Evolutionary conservation across 2,113 vertebrate genomes (phyloP), one percentile per base, ranked within the genome.

Genomic region (Lonchura striata): DNA sequence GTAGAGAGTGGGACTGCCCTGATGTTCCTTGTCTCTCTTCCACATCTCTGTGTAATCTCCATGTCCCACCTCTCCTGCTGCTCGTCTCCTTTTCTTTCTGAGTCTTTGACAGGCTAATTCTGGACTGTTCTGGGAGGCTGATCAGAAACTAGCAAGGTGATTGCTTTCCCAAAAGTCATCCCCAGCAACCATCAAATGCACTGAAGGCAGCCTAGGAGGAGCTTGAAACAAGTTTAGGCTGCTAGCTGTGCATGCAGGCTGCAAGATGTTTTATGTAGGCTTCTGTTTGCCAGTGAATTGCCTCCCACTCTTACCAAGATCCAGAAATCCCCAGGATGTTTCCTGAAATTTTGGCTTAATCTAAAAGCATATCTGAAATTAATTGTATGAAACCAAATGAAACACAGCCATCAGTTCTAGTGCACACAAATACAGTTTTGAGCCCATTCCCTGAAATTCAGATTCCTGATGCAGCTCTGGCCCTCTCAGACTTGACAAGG

Each of bases 201-300:
- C 84, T 71, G 65, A 92, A 91, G 30, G 11, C 47, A 84, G 52
- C 23, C 71, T 39, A 78, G 53, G 14, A 82, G 64, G 42, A 88
- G 3, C 9, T 85, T 53, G n/a, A 86, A 72, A 22, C 6, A 44
- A 22, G 5, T 64, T 79, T 68, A 71, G 91, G 60, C 11, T 59
- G 18, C 39, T 75, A 12, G 10, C 47, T 85, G 27, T 78, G 35
- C 21, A 75, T 60, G 44, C 24, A 49, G 61, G 27, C 37, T 71
- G 10, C 23, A 41, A 46, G 37, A 24, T 24, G 25, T 37, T 79
- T 12, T 83, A 24, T 41, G 42, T 20, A 39, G 59, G 9, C 33
- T 78, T 47, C 27, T 88, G 24, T 86, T 72, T 80, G 39, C 22
- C 16, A 30, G 14, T 59, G 47, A 90, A 88, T 81, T 86, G 39